Evolutionary conservation across 2,113 vertebrate genomes (phyloP).

Genomic region (Puma concolor): DNA sequence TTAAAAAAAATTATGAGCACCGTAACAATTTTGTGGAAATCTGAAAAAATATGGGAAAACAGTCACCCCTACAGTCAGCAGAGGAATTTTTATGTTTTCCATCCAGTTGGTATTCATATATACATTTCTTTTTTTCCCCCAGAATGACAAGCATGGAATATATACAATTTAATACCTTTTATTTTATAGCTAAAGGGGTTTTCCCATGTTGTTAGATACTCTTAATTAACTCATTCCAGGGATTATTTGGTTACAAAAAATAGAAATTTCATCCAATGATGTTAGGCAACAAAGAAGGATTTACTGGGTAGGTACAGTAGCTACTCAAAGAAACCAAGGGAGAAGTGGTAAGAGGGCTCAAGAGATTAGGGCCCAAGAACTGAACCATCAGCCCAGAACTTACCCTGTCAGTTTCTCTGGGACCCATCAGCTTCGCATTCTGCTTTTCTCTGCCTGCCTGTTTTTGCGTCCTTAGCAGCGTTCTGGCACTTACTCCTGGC

Average conservation of each 20-base stretch:
- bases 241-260: not conserved
- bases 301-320: not conserved
- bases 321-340: not conserved
- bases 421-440: rapidly evolving
- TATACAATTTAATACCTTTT: not conserved
- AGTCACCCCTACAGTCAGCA: not conserved
- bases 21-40: not conserved
- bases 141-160: not conserved
- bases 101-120: not conserved
- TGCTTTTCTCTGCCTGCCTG: not conserved
- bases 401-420: not conserved
- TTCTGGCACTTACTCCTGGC: rapidly evolving
- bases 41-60: not conserved
- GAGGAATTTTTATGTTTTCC: not conserved
- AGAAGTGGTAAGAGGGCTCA: not conserved
- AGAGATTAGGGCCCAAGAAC: not conserved
- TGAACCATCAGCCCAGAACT: not conserved
- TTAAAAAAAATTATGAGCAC: not conserved
- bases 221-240: not conserved
- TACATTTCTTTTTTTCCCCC: not conserved
- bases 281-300: not conserved
- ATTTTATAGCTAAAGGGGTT: not conserved
- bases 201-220: not conserved
- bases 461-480: not conserved
- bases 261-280: not conserved